Evolutionary conservation across 2,888 invertebrate genomes (phyloP), one percentile per base, ranked within the genome.

Genomic region (Leuctra nigra): DNA sequence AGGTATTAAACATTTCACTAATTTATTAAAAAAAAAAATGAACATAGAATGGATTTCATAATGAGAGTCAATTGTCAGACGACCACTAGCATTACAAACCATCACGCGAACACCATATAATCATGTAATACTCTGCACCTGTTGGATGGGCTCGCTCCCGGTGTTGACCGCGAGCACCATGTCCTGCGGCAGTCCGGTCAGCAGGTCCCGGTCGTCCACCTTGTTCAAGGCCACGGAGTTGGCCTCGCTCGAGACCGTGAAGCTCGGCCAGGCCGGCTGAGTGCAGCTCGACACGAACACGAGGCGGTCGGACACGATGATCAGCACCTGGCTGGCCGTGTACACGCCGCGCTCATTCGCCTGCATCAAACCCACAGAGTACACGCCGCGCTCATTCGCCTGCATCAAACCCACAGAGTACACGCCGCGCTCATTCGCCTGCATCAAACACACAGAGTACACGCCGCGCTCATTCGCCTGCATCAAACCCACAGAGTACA

Each of bases 141-240:
- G 72, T 46, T 81, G 77, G 67, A 92, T 83, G 59, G 76, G 77
- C 57, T 84, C 82, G 72, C 91, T 91, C 2, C 92, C 92, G 61
- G 87, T 86, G 0, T 82, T 81, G 14, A 93, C 79, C 39, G 83
- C 80, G 54, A 93, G 67, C 63, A 83, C 81, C 74, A 92, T 82
- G 18, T 81, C 77, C 70, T 92, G 91, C 63, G 86, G 83, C 61
- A 91, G 77, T 0, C 92, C 92, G 0, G 91, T 89, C 4, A 93
- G 77, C 46, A 93, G 74, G 64, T 90, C 87, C 61, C n/a, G n/a
- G n/a, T 84, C 84, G 46, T 78, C 70, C 65, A 68, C 75, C 73
- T 67, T 83, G 69, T 64, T 81, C 65, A 65, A 75, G 70, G 58
- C 55, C 1, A 62, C 61, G 41, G 61, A 57, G 20, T 60, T 60